Conservation (phyloP, 2,888 invertebrate species). For the Venusia cambrica region DNA sequence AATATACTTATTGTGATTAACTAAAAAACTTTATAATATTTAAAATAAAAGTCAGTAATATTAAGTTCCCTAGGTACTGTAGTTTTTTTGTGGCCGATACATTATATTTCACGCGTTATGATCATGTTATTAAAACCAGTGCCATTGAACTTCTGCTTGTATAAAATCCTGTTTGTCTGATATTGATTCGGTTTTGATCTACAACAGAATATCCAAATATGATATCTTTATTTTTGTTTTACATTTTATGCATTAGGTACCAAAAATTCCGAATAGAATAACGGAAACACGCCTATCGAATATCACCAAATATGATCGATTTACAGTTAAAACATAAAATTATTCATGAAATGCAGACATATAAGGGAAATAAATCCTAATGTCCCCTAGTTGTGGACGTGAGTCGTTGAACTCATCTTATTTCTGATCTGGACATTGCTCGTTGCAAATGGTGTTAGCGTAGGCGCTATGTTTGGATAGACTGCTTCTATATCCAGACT, state of each 20-base stretch:
- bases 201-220: constrained; percentile 12
- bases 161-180: constrained; percentile 9
- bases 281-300: constrained; percentile 12
- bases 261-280: constrained; percentile 13
- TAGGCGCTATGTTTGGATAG: constrained; percentile 42
- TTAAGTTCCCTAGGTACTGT: constrained; percentile 20
- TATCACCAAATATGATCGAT: constrained; percentile 11
- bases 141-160: constrained; percentile 35
- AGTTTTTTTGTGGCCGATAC: constrained; percentile 22
- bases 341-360: constrained; percentile 17
- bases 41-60: constrained; percentile 28
- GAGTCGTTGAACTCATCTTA: constrained; percentile 52
- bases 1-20: constrained; percentile 17
- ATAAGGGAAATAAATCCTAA: constrained; percentile 25
- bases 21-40: constrained; percentile 10
- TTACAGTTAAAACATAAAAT: constrained; percentile 33
- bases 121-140: constrained; percentile 33
- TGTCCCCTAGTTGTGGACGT: constrained; percentile 24
- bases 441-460: constrained; percentile 39
- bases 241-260: neutral
- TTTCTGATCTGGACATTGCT: constrained; percentile 39
- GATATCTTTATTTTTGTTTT: too few relatives aligned
- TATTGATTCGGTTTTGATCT: neutral
- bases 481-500: constrained; percentile 29
- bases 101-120: constrained; percentile 16